Evolutionary conservation across 2,888 invertebrate genomes (phyloP).

Genomic region (Agapostemon virescens): DNA sequence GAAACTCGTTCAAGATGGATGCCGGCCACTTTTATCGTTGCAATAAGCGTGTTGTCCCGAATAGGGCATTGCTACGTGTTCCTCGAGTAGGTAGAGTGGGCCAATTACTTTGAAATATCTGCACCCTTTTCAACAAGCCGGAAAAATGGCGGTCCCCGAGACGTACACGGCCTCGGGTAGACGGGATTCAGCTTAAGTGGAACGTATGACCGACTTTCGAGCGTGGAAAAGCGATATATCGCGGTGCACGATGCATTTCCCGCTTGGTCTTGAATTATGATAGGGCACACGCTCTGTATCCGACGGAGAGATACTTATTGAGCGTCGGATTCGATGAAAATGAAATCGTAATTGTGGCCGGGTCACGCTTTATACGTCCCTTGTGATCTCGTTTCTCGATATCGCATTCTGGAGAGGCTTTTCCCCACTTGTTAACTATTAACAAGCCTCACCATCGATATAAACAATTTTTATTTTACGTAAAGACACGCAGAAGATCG

Average conservation of each 20-base stretch:
- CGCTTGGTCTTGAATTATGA: constrained; percentile 16
- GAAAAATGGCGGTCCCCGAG: constrained; percentile 19
- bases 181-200: constrained; percentile 34
- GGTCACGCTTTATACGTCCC: not conserved
- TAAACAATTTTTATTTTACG: not conserved
- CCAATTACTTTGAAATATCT: constrained; percentile 19
- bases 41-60: not conserved
- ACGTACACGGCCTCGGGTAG: not conserved
- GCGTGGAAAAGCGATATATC: constrained; percentile 41
- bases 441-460: not conserved
- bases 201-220: constrained; percentile 41
- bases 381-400: not conserved
- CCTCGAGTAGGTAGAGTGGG: not conserved
- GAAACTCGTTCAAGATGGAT: not conserved
- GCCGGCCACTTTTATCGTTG: not conserved
- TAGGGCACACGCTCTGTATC: not conserved
- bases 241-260: constrained; percentile 33
- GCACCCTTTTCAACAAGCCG: constrained; percentile 14
- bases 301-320: not conserved
- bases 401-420: not conserved
- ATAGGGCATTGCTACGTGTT: not conserved
- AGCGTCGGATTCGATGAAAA: not conserved
- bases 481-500: not conserved
- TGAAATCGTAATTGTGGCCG: not conserved
- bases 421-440: not conserved